phyloP scores from a whole-genome alignment of 2,113 vertebrate species.

The Oryzias celebensis region DNA sequence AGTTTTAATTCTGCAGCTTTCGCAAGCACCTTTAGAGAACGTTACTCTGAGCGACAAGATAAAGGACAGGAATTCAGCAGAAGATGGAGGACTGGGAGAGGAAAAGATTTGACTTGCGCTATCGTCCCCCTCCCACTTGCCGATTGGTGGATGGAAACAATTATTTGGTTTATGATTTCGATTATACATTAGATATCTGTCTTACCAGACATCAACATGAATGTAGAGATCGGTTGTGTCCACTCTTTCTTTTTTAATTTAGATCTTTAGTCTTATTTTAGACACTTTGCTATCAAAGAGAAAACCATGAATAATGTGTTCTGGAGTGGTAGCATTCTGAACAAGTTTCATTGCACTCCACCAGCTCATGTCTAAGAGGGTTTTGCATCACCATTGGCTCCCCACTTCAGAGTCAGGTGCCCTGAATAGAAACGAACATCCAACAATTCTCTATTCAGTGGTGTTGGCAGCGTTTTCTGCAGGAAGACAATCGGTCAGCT shows the following conservation, averaged over 20 bases:
- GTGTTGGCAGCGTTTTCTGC: constrained; percentile 45
- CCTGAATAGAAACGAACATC: constrained; percentile 49
- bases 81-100: constrained; percentile 13
- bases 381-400: constrained; percentile 38
- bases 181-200: constrained; percentile 43
- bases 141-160: constrained; percentile 28
- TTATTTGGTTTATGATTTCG: constrained; percentile 54
- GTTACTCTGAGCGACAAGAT: constrained; percentile 10
- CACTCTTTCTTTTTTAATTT: constrained; percentile 9
- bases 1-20: constrained; percentile 48
- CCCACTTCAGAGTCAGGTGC: constrained; percentile 30
- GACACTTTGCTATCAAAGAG: constrained; percentile 8
- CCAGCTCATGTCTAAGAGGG: constrained; percentile 21
- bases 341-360: constrained; percentile 33
- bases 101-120: constrained; percentile 2
- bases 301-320: constrained; percentile 16
- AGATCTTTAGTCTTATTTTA: not conserved
- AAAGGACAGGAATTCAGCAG: constrained; percentile 18
- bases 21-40: constrained; percentile 29
- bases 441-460: constrained; percentile 52
- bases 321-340: constrained; percentile 19
- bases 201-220: constrained; percentile 43
- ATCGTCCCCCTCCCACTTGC: constrained; percentile 31
- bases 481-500: constrained; percentile 56
- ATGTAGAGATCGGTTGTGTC: constrained; percentile 17